These are phyloP conservation scores for Xanthostigma xanthostigma DNA, from an alignment of 2,888 invertebrate species.

Conservation along the genomic window DNA sequence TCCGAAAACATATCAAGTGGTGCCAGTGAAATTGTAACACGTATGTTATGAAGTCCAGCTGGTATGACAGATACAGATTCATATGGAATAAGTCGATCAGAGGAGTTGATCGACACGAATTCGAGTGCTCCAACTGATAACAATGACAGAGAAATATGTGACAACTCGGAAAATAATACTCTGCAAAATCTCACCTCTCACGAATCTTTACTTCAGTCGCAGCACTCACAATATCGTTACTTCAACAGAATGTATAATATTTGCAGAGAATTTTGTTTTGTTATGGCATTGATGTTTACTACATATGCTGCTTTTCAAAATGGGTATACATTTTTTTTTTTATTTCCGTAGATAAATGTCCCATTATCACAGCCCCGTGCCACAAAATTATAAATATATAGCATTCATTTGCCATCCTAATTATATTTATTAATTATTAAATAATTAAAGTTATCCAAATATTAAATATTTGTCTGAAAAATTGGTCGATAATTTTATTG, in stretches of 20 bases:
- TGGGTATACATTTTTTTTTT: slow-evolving; percentile 39
- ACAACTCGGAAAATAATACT: background rate
- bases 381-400: slow-evolving; percentile 11
- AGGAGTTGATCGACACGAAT: slow-evolving; percentile 1
- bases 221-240: slow-evolving; percentile 2
- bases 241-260: slow-evolving; percentile 39
- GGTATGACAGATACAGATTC: slow-evolving; percentile 12
- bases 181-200: slow-evolving; percentile 3
- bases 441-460: too few relatives aligned
- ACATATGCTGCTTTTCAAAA: slow-evolving; percentile 56
- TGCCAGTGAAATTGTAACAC: slow-evolving; percentile 1
- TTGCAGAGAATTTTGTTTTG: slow-evolving; percentile 47
- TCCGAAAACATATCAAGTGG: background rate
- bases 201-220: background rate
- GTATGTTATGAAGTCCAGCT: slow-evolving; percentile 10
- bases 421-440: too few relatives aligned
- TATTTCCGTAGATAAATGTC: too few relatives aligned
- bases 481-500: too few relatives aligned
- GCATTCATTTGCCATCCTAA: background rate
- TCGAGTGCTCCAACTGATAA: background rate
- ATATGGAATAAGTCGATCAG: slow-evolving; percentile 5
- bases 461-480: too few relatives aligned
- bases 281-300: slow-evolving; percentile 46
- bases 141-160: background rate
- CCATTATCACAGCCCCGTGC: too few relatives aligned